These are phyloP conservation scores for Pycnonotus jocosus DNA, from an alignment of 2,113 vertebrate species.

Conservation along the genomic window DNA sequence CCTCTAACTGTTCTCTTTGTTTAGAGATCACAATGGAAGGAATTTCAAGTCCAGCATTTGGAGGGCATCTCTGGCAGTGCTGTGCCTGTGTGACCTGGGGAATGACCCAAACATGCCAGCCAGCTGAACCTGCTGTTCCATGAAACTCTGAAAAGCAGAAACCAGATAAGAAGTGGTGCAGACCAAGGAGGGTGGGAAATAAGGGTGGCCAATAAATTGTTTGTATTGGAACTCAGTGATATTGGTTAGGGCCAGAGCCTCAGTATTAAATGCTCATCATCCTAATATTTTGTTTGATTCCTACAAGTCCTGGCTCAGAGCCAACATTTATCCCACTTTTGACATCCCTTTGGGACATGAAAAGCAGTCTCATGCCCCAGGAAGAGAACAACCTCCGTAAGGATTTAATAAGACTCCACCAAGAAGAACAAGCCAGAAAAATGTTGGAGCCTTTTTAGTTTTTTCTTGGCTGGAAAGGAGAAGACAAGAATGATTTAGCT, in stretches of 20 bases:
- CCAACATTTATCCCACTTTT: neutral
- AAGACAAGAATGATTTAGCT: neutral
- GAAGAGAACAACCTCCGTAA: neutral
- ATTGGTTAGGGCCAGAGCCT: neutral
- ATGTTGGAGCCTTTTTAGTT: conserved; percentile 1
- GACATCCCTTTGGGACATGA: neutral
- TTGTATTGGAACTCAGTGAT: neutral
- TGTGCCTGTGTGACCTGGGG: neutral
- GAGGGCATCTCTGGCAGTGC: neutral
- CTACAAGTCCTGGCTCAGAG: neutral
- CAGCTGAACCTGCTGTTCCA: neutral
- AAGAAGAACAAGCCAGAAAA: neutral
- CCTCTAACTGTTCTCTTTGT: neutral
- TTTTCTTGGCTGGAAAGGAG: conserved; percentile 30
- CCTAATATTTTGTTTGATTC: neutral
- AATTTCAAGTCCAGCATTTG: neutral
- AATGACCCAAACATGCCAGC: neutral
- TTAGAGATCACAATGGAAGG: neutral
- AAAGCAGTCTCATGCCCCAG: neutral
- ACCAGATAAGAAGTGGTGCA: neutral
- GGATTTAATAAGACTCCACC: neutral
- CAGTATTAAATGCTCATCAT: neutral
- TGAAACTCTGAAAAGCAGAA: neutral
- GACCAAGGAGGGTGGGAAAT: neutral
- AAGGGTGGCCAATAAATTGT: neutral